phyloP scores from a whole-genome alignment of 2,113 vertebrate species.

The Hippolais icterina region DNA sequence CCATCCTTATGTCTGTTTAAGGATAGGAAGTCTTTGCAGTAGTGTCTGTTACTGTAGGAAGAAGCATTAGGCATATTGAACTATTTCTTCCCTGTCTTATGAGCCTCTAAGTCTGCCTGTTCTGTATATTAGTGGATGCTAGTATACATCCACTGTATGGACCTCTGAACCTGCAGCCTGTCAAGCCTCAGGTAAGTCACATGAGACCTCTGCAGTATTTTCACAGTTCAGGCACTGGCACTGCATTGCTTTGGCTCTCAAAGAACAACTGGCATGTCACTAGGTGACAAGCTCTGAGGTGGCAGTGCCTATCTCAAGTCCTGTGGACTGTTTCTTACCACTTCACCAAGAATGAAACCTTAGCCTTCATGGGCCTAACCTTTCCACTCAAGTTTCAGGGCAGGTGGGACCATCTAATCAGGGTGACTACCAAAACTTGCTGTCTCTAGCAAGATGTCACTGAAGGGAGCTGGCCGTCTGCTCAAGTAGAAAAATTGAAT shows the following conservation, averaged over 20 bases:
- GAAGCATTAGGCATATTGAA: background rate
- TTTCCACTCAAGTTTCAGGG: background rate
- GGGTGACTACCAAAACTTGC: background rate
- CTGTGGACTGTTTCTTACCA: background rate
- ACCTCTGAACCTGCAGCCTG: background rate
- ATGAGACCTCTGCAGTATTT: background rate
- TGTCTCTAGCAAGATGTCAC: background rate
- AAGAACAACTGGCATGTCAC: background rate
- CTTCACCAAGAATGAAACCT: background rate
- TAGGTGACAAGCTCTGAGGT: background rate
- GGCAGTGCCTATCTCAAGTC: rapidly evolving
- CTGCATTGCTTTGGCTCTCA: background rate
- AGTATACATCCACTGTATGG: no score
- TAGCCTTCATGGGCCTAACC: background rate
- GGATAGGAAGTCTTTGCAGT: background rate
- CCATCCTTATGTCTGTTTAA: background rate
- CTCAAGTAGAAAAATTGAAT: background rate
- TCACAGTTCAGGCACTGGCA: background rate
- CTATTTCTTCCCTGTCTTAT: background rate
- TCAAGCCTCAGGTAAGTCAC: background rate
- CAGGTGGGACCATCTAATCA: background rate
- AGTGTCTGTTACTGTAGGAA: background rate
- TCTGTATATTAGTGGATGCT: background rate
- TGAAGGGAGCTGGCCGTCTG: background rate
- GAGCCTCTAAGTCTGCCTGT: background rate